These are phyloP conservation scores for Redunca redunca DNA, from an alignment of 2,113 vertebrate genomes.

Conservation along the genomic window DNA sequence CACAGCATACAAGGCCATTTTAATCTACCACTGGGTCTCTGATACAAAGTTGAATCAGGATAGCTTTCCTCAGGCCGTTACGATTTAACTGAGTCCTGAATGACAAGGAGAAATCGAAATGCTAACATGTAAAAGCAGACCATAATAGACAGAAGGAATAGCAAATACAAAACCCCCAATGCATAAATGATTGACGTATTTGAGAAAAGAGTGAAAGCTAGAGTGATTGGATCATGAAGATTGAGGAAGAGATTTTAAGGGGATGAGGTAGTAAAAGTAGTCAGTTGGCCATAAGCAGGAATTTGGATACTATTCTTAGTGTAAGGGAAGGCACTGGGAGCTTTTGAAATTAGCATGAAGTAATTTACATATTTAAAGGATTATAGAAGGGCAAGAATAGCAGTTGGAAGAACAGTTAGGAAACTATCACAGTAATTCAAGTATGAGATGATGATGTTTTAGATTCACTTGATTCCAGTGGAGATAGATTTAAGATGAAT, in stretches of 20 bases:
- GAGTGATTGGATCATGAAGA: neutral
- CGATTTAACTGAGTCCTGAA: neutral
- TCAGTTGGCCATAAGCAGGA: neutral
- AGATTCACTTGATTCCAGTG: neutral
- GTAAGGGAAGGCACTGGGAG: neutral
- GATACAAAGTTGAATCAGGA: neutral
- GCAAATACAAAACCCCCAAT: neutral
- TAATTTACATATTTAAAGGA: slow-evolving; percentile 6
- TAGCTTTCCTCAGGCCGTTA: neutral
- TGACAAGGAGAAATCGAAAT: slow-evolving; percentile 12
- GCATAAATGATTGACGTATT: neutral
- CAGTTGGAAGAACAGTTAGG: neutral
- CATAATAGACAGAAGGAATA: neutral
- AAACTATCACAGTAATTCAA: neutral
- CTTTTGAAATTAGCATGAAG: slow-evolving; percentile 13
- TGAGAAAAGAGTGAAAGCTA: neutral
- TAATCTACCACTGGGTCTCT: neutral
- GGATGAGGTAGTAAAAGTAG: neutral
- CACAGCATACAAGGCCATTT: neutral
- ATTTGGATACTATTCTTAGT: neutral
- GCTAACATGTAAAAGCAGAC: neutral
- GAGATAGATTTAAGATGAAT: neutral
- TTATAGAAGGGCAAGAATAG: neutral
- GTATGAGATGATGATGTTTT: neutral
- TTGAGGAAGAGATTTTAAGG: neutral